phyloP scores from a whole-genome alignment of 1,140 invertebrate species.

The Eubasilissa regina region DNA sequence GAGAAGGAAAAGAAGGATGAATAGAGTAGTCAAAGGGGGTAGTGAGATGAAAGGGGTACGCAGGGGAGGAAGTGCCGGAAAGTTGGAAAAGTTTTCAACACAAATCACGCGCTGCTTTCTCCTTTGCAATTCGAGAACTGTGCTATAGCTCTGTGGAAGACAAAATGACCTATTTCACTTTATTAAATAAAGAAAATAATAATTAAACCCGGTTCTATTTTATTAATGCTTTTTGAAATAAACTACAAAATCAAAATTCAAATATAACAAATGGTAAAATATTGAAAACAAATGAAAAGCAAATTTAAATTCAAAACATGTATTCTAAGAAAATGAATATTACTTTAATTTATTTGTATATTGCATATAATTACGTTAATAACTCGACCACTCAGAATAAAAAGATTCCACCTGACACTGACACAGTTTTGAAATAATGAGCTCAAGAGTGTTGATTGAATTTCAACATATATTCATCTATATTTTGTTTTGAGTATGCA shows the following conservation, averaged over 20 bases:
- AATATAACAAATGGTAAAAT: not conserved
- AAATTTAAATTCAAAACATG: no score
- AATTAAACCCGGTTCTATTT: not conserved
- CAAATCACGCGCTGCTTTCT: slow-evolving; percentile 55
- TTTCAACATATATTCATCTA: no score
- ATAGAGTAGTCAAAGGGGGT: slow-evolving; percentile 30
- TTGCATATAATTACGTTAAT: no score
- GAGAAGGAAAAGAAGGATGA: slow-evolving; percentile 28
- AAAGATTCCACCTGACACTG: no score
- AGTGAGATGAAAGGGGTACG: slow-evolving; percentile 36
- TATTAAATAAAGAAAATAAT: slow-evolving; percentile 3
- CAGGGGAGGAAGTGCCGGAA: slow-evolving; percentile 34
- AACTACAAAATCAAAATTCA: not conserved
- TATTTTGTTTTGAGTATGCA: no score
- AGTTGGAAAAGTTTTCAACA: slow-evolving; percentile 57
- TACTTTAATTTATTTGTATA: no score
- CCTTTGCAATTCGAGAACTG: slow-evolving; percentile 45
- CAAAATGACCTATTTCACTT: slow-evolving; percentile 27
- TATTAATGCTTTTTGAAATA: not conserved
- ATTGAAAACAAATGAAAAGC: no score
- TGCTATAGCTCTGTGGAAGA: not conserved
- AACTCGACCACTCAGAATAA: no score
- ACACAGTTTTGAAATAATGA: no score
- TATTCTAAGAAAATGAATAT: no score
- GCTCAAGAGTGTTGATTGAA: no score